phyloP scores from a whole-genome alignment of 2,888 invertebrate genomes.

The Syrista parreyssii region DNA sequence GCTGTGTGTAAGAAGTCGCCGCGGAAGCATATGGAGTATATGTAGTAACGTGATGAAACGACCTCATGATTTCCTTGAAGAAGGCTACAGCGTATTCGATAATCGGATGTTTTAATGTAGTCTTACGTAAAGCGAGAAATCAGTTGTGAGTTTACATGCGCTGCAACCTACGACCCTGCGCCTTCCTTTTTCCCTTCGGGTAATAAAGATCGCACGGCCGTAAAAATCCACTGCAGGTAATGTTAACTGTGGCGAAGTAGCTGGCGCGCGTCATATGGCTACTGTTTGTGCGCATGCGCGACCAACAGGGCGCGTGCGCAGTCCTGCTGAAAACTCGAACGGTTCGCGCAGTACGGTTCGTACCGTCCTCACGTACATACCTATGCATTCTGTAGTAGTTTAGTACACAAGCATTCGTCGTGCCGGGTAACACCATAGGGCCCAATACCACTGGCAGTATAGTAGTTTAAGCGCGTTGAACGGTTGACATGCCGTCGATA shows the following conservation, averaged over 20 bases:
- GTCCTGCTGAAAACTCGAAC: neutral
- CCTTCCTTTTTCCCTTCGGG: neutral
- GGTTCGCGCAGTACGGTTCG: constrained; percentile 1
- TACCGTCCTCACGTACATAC: neutral
- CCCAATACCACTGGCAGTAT: neutral
- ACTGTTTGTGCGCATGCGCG: neutral
- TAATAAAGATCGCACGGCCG: neutral
- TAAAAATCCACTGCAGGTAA: neutral
- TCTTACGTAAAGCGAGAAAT: constrained; percentile 6
- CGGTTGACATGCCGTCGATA: constrained; percentile 6
- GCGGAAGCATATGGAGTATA: neutral
- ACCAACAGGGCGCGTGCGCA: neutral
- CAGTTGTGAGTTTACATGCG: neutral
- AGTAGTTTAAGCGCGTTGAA: neutral
- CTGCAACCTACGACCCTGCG: constrained; percentile 1
- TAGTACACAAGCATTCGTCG: neutral
- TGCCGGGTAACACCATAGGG: neutral
- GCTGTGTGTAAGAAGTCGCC: neutral
- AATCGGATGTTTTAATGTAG: neutral
- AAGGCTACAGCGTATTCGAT: neutral
- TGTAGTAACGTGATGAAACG: neutral
- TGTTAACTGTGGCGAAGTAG: neutral
- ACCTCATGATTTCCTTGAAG: neutral
- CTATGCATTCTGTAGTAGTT: neutral
- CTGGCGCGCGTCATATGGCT: neutral